Percentiles rank a stretch among this genome's conserved stretches.
Evolutionary conservation across 1,140 invertebrate species (phyloP).

Genomic region (Macrostomum lignano): DNA sequence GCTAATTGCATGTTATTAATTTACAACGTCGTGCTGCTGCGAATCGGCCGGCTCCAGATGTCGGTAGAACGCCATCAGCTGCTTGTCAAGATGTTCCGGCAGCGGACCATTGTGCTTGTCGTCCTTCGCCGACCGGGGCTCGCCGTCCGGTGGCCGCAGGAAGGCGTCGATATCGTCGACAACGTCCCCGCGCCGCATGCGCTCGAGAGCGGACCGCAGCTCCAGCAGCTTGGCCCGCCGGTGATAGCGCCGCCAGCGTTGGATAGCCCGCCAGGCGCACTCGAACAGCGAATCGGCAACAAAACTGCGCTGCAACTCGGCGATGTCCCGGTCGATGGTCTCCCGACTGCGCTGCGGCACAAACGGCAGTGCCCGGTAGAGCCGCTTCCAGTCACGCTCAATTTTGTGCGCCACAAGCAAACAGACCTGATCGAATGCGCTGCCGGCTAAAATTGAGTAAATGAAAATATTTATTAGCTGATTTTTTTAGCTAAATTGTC

Average conservation of each 20-base stretch:
- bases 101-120: no score
- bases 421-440: conserved; percentile 11
- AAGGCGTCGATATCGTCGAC: conserved; percentile 10
- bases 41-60: no score
- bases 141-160: no score
- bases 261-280: conserved; percentile 8
- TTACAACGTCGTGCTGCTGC: no score
- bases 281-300: conserved; percentile 11
- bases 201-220: conserved; percentile 9
- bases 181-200: conserved; percentile 10
- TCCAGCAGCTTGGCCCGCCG: conserved; percentile 12
- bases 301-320: conserved; percentile 12
- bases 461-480: no score
- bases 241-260: conserved; percentile 13
- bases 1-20: no score
- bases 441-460: no score
- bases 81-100: no score
- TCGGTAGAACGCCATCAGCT: no score
- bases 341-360: conserved; percentile 11
- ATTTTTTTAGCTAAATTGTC: no score
- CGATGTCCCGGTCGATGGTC: conserved; percentile 14
- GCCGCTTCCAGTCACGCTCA: conserved; percentile 11
- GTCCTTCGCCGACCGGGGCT: no score
- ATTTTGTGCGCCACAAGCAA: conserved; percentile 10
- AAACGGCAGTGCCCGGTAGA: conserved; percentile 14